Conservation (phyloP, 2,888 invertebrate species). For the Drosophila villosipedis region DNA sequence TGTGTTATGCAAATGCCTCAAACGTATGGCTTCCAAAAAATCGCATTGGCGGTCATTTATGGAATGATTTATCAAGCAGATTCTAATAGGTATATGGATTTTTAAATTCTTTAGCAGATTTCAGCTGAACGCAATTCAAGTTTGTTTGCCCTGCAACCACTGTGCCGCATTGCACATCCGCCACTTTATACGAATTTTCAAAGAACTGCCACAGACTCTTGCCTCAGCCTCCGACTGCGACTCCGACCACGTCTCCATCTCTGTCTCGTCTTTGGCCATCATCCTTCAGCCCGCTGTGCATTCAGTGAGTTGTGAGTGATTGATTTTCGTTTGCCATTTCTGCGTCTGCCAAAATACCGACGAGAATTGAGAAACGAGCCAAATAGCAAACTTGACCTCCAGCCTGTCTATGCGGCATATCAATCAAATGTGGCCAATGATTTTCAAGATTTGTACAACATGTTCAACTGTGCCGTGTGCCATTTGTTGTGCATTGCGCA, state of each 20-base stretch:
- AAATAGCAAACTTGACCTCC: slow-evolving; percentile 66
- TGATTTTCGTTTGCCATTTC: slow-evolving; percentile 58
- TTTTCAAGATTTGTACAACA: slow-evolving; percentile 47
- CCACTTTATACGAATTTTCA: slow-evolving; percentile 2
- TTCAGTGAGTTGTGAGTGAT: slow-evolving; percentile 67
- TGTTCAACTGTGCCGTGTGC: slow-evolving; percentile 46
- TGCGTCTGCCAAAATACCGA: slow-evolving; percentile 35
- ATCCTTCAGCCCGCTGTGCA: slow-evolving; percentile 27
- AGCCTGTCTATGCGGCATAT: slow-evolving; percentile 74
- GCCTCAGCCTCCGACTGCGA: neutral
- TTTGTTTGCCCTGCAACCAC: slow-evolving; percentile 19
- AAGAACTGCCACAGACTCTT: neutral
- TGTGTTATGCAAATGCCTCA: neutral
- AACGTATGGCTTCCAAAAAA: too few species aligned
- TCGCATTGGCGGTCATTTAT: neutral
- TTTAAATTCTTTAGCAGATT: neutral
- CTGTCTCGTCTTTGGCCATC: neutral
- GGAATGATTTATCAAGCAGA: neutral
- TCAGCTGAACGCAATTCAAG: neutral
- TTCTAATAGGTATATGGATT: neutral
- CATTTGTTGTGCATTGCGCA: slow-evolving; percentile 42
- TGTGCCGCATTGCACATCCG: slow-evolving; percentile 33
- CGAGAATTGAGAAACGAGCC: slow-evolving; percentile 21
- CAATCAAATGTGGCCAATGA: slow-evolving; percentile 72
- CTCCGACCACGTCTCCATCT: neutral